Conservation (phyloP, 2,888 invertebrate species). For the Lasiommata megera region DNA sequence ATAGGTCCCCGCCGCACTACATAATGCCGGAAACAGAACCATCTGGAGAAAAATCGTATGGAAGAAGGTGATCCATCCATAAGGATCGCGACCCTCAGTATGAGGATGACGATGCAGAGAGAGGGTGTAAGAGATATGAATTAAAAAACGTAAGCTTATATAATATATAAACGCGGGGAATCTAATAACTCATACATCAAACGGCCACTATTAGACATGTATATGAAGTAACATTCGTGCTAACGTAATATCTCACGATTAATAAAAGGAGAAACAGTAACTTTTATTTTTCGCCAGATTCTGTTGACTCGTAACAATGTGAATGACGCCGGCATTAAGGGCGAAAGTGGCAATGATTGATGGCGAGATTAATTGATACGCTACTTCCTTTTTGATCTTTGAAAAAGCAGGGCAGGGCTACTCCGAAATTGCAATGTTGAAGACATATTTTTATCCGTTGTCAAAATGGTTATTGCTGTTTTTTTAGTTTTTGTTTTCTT, state of each 20-base stretch:
- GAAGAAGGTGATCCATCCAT: no score
- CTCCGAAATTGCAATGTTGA: slow-evolving; percentile 29
- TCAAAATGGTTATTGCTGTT: neutral
- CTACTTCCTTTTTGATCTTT: slow-evolving; percentile 58
- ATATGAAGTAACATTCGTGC: neutral
- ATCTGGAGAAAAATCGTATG: no score
- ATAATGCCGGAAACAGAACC: no score
- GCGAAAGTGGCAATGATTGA: slow-evolving; percentile 49
- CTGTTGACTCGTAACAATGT: slow-evolving; percentile 45
- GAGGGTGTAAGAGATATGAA: no score
- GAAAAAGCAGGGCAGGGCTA: slow-evolving; percentile 55
- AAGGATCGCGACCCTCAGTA: no score
- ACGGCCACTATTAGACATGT: no score
- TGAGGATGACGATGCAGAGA: no score
- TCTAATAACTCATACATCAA: no score
- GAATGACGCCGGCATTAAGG: slow-evolving; percentile 44
- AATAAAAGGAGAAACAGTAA: slow-evolving; percentile 27
- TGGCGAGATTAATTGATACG: slow-evolving; percentile 51
- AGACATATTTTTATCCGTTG: slow-evolving; percentile 7
- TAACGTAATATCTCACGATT: slow-evolving; percentile 16
- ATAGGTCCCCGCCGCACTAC: no score
- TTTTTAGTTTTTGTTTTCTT: neutral
- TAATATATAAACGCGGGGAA: no score
- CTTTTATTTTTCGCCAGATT: slow-evolving; percentile 37
- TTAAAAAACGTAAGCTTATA: no score